Conservation (phyloP, 2,797 vertebrate genomes). For the Gadopsis marmoratus region DNA sequence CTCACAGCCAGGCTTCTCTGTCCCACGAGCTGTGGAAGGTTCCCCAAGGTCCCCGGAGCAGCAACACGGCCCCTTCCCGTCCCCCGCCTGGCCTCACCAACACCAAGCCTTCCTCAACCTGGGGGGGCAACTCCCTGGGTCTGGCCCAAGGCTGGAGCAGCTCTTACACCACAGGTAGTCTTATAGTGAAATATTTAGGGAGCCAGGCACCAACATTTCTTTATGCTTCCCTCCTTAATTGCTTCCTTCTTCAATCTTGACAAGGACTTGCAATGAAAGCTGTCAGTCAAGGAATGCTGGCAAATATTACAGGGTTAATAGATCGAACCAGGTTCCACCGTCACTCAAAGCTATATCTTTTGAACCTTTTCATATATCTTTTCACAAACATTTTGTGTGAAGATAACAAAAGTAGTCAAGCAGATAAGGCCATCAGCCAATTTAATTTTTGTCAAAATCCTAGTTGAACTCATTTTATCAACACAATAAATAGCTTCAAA, state of each 20-base stretch:
- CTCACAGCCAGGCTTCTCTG: slow-evolving; percentile 94
- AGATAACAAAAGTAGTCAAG: not conserved
- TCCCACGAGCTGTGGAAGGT: slow-evolving; percentile 99
- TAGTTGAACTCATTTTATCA: not conserved
- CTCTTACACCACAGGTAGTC: slow-evolving; percentile 93
- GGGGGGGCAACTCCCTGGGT: slow-evolving; percentile 94
- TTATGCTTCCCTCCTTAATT: not conserved
- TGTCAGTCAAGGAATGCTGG: not conserved
- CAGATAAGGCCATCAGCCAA: not conserved
- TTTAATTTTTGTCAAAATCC: not conserved
- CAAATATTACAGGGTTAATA: not conserved
- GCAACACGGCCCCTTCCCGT: slow-evolving; percentile 91
- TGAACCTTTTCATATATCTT: not conserved
- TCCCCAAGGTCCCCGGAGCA: slow-evolving; percentile 88
- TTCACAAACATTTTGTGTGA: not conserved
- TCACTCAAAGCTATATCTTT: not conserved
- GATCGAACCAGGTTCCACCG: not conserved
- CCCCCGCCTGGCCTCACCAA: slow-evolving; percentile 96
- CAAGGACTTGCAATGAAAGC: not conserved
- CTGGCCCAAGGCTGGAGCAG: slow-evolving; percentile 93
- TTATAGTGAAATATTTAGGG: not conserved
- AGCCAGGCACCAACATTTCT: not conserved
- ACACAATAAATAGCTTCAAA: slow-evolving; percentile 3
- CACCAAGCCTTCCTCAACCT: slow-evolving; percentile 95
- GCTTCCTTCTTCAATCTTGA: not conserved